Percentiles rank a stretch among this genome's conserved stretches.
These are phyloP conservation scores for Allygus modestus DNA, from an alignment of 2,888 invertebrate genomes.

Conservation along the genomic window DNA sequence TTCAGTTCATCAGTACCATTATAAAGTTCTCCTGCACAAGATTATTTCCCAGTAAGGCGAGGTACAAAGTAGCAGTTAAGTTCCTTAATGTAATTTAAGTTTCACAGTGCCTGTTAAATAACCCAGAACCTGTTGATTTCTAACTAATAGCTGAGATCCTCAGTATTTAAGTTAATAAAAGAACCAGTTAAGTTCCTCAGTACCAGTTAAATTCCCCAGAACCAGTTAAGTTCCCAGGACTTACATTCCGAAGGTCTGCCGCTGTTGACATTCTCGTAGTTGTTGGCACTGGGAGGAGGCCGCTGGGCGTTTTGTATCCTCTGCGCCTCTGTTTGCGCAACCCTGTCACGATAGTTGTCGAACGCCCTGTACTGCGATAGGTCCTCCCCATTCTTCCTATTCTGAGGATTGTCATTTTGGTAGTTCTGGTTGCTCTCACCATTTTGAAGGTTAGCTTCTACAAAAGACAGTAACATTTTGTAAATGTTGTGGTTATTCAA, in stretches of 20 bases:
- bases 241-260: slow-evolving; percentile 3
- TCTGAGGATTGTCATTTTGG: slow-evolving; percentile 11
- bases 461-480: not conserved
- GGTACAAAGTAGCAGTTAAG: no score
- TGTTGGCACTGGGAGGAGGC: slow-evolving; percentile 1
- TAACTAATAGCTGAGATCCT: no score
- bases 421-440: not conserved
- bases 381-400: slow-evolving; percentile 4
- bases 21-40: no score
- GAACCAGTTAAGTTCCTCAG: no score
- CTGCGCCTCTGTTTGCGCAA: slow-evolving; percentile 2
- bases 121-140: no score
- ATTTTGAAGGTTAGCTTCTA: not conserved
- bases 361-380: slow-evolving; percentile 42
- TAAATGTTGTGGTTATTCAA: no score
- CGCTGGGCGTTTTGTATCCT: slow-evolving; percentile 17
- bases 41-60: no score
- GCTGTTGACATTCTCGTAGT: slow-evolving; percentile 43
- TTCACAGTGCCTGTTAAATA: no score
- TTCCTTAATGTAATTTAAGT: no score
- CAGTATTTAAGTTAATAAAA: no score
- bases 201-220: no score
- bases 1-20: no score
- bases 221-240: not conserved
- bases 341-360: slow-evolving; percentile 25